phyloP scores from a whole-genome alignment of 2,797 vertebrate genomes.

The Labroides dimidiatus region DNA sequence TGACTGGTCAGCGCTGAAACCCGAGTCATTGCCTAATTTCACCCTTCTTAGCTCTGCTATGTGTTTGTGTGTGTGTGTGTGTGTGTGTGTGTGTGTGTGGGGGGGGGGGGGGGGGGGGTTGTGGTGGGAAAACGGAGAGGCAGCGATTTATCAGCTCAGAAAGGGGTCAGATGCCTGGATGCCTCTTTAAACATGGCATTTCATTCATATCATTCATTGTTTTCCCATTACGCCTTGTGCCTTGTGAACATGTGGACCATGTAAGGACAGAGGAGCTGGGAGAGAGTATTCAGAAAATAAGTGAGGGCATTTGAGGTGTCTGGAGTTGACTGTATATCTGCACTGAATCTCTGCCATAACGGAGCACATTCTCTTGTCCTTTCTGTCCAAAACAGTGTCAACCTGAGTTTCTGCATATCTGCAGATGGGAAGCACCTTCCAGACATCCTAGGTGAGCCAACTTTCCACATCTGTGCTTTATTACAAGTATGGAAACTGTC shows the following conservation, averaged over 20 bases:
- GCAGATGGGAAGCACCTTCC: slow-evolving; percentile 92
- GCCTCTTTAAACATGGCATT: slow-evolving; percentile 56
- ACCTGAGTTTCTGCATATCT: slow-evolving; percentile 93
- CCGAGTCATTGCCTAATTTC: slow-evolving; percentile 75
- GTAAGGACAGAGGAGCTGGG: slow-evolving; percentile 44
- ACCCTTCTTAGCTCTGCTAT: slow-evolving; percentile 73
- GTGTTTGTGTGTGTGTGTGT: slow-evolving; percentile 35
- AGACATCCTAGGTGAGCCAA: slow-evolving; percentile 87
- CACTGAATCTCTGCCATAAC: slow-evolving; percentile 53
- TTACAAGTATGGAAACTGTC: slow-evolving; percentile 53
- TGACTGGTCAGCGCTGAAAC: slow-evolving; percentile 74
- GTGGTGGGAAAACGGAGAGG: slow-evolving; percentile 40
- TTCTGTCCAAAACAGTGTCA: slow-evolving; percentile 86
- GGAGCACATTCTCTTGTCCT: slow-evolving; percentile 48
- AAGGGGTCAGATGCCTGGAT: slow-evolving; percentile 53
- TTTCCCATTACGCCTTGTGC: slow-evolving; percentile 39
- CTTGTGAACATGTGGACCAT: slow-evolving; percentile 59
- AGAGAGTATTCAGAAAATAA: slow-evolving; percentile 25
- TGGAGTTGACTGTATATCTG: slow-evolving; percentile 30
- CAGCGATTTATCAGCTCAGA: slow-evolving; percentile 60
- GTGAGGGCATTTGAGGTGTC: slow-evolving; percentile 38
- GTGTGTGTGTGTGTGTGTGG: slow-evolving; percentile 39
- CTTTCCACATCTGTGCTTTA: slow-evolving; percentile 68
- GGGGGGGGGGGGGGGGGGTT: background rate
- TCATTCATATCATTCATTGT: slow-evolving; percentile 51